Evolutionary conservation across 1,140 invertebrate genomes (phyloP).

Genomic region (Drosophila seguyi): DNA sequence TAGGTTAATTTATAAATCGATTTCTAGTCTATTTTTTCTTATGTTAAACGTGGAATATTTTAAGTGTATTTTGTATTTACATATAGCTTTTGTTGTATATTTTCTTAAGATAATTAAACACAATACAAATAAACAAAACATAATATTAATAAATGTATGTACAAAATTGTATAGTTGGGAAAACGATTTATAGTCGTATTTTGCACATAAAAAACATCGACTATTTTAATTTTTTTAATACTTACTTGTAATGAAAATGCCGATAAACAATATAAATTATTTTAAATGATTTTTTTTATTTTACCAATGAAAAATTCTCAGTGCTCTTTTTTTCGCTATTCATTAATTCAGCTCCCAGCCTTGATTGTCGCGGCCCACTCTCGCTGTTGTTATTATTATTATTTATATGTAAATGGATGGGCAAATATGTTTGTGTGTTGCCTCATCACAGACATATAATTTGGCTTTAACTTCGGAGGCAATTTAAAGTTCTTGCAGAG

Average conservation of each 20-base stretch:
- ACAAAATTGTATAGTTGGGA: no score
- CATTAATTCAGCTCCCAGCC: slow-evolving; percentile 53
- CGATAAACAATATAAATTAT: neutral
- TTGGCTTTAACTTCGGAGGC: slow-evolving; percentile 47
- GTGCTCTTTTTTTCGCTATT: slow-evolving; percentile 34
- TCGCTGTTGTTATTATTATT: slow-evolving; percentile 46
- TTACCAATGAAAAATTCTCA: neutral
- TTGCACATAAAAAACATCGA: no score
- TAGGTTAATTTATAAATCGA: no score
- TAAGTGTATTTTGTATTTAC: no score
- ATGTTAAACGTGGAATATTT: no score
- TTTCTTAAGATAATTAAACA: no score
- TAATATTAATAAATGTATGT: no score
- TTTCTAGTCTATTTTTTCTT: no score
- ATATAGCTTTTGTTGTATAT: no score
- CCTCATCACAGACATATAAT: slow-evolving; percentile 17
- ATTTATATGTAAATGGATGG: slow-evolving; percentile 46
- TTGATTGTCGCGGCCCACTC: slow-evolving; percentile 29
- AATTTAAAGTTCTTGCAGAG: slow-evolving; percentile 40
- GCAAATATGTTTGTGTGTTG: slow-evolving; percentile 13
- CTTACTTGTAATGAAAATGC: neutral
- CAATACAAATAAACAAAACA: no score
- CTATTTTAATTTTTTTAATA: neutral
- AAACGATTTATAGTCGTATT: no score
- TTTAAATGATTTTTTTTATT: neutral